These are phyloP conservation scores for Umimayanthus kanabou DNA, from an alignment of 92 coral and sea anemone genomes.

Conservation along the genomic window DNA sequence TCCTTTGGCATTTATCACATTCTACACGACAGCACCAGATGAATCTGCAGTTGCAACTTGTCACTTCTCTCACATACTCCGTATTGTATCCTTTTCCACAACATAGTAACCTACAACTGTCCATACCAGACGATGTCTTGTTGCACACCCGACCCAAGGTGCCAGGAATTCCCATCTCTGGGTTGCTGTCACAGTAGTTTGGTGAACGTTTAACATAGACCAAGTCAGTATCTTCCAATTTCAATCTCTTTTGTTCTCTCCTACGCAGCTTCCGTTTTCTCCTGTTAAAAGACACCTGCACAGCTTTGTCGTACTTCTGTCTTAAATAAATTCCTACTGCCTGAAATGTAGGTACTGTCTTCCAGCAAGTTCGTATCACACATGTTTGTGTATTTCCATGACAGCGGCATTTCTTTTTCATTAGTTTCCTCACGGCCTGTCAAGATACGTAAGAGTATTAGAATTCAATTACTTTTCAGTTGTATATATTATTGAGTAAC, in stretches of 20 bases:
- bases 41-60: constrained; percentile 77
- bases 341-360: constrained; percentile 67
- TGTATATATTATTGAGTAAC: too few species aligned
- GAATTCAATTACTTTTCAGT: too few species aligned
- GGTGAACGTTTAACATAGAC: constrained; percentile 77
- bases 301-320: constrained; percentile 64
- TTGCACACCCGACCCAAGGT: constrained; percentile 88
- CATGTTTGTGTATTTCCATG: constrained; percentile 92
- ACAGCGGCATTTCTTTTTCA: constrained; percentile 83
- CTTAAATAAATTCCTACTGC: constrained; percentile 70
- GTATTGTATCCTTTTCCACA: constrained; percentile 96
- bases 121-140: constrained; percentile 68
- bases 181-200: constrained; percentile 82
- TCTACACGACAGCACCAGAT: constrained; percentile 88
- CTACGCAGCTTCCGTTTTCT: constrained; percentile 69
- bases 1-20: constrained; percentile 72
- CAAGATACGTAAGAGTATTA: neutral
- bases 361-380: constrained; percentile 78
- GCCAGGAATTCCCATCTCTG: constrained; percentile 74
- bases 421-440: constrained; percentile 74
- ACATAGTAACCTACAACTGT: constrained; percentile 81
- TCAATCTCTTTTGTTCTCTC: constrained; percentile 66
- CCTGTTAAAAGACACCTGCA: constrained; percentile 65
- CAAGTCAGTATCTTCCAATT: constrained; percentile 54
- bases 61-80: constrained; percentile 70